A percentile compares a stretch with the other conserved stretches of the same genome.
Evolutionary conservation across 1,140 invertebrate genomes (phyloP).

Genomic region (Antheraea pernyi): DNA sequence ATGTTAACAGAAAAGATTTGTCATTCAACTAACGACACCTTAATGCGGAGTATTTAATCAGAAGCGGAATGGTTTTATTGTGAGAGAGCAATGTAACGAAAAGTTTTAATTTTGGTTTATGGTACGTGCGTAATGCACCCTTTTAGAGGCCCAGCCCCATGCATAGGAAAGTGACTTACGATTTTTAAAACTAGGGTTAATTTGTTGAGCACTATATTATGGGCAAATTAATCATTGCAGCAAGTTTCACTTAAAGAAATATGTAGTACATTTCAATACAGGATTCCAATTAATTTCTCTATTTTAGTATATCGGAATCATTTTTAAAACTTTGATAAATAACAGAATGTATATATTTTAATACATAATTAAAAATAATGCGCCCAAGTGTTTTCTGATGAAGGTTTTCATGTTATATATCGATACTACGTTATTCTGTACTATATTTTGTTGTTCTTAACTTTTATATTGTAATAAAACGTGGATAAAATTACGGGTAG

Average conservation of each 20-base stretch:
- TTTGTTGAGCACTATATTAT: background rate
- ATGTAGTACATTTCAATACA: background rate
- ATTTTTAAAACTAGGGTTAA: slow-evolving; percentile 3
- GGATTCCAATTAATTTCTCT: no score
- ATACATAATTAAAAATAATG: no score
- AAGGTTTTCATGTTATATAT: no score
- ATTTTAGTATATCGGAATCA: no score
- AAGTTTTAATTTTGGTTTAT: slow-evolving; percentile 77
- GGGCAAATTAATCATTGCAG: background rate
- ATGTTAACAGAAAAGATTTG: slow-evolving; percentile 18
- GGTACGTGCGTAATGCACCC: slow-evolving; percentile 17
- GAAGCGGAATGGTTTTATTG: slow-evolving; percentile 65
- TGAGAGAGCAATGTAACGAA: slow-evolving; percentile 70
- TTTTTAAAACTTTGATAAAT: no score
- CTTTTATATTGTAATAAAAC: no score
- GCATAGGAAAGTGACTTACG: slow-evolving; percentile 1
- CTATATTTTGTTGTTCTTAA: no score
- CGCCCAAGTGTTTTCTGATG: no score
- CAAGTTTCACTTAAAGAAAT: background rate
- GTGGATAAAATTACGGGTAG: no score
- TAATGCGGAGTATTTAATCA: slow-evolving; percentile 72
- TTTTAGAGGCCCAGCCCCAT: background rate
- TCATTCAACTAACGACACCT: slow-evolving; percentile 73
- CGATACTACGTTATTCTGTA: no score
- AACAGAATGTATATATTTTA: no score